Evolutionary conservation across 1,140 invertebrate species (phyloP), one percentile per base, ranked within the genome.

Genomic region (Chironomus tepperi): DNA sequence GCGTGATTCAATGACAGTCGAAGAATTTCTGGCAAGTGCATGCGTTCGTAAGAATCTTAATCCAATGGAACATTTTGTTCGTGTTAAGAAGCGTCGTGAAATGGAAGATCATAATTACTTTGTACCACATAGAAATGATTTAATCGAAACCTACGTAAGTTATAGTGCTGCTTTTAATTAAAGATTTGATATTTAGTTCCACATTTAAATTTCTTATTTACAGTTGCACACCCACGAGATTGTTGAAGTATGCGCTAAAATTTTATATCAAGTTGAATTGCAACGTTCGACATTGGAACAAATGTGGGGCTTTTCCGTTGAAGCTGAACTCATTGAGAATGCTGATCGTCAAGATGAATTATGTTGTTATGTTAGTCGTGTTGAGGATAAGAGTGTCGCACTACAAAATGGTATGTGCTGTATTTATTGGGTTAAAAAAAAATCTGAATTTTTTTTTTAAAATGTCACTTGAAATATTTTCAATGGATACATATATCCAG

Each of bases 291-390:
- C 92, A 12, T 85, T 96, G 77, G 95, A 97, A 78, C 94, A 96
- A 82, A 95, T 96, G 93, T 98, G 96, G 93, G 97, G 97, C 75
- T 97, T 98, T 84, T 95, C 93, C 75, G 95, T 98, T 24, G 97
- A 98, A 83, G 96, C 96, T 3, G 96, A 98, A 83, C 86, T 98
- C 73, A 95, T 97, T 75, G 96, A 98, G 83, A 97, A 98, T 84
- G 90, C 93, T 15, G 96, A 98, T 81, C 86, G 94, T 70, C 96
- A 98, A 82, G 96, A 98, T 82, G 96, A 98, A 83, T 88, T 98
- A 64, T 96, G 95, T 83, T 97, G 97, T 83, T 98, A 97, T 83
- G 94, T 98, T 77, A 95, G 93, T 83, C 88, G 96, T 73, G 95
- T 98, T 74, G 94, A 96, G 82, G 94, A 96, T 79, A 93, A 96